Evolutionary conservation across 2,797 vertebrate species (phyloP), one percentile per base, ranked within the genome.

Genomic region (Lacerta bilineata): DNA sequence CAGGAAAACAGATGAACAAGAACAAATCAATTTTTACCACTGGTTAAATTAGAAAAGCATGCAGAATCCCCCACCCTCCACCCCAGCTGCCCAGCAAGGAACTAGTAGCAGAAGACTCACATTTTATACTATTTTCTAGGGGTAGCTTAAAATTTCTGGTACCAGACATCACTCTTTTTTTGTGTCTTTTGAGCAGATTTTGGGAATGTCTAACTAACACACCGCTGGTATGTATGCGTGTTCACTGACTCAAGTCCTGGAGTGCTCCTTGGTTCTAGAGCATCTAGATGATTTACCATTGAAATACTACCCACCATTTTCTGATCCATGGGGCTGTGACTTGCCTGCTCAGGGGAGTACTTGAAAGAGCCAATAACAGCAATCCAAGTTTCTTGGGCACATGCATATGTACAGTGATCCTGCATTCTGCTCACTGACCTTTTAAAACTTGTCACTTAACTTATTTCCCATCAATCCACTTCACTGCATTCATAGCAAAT

Each of bases 1-100:
- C 13, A 33, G 50, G 72, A 15, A 85, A 66, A 94, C 89, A 81
- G 25, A 61, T 80, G 55, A 36, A 83, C 59, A 29, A 39, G 27
- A 18, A 79, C 39, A 92, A 80, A 50, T 86, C 66, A 75, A 46
- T 64, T 8, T 33, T 46, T n/a, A 69, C 9, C 8, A 7, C 39
- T 66, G 1, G 8, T 20, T 39, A 43, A 69, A 46, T 18, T 23
- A 33, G 13, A 36, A 36, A 74, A 17, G 36, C 3, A 74, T 23
- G 17, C 61, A 64, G 5, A 23, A 18, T 23, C 6, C 61, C 61
- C 20, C 50, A 55, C 50, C 50, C 50, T 33, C 33, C 41, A 43
- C 41, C 50, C 50, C 59, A 2, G 2, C 15, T 33, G 36, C 33
- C 17, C 8, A 55, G 50, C 36, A 36, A 74, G 20, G 72, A 2